A percentile compares a stretch with the other conserved stretches of the same genome.
Conservation (phyloP, 2,113 vertebrate genomes). For the Machaerirhynchus nigripectus region DNA sequence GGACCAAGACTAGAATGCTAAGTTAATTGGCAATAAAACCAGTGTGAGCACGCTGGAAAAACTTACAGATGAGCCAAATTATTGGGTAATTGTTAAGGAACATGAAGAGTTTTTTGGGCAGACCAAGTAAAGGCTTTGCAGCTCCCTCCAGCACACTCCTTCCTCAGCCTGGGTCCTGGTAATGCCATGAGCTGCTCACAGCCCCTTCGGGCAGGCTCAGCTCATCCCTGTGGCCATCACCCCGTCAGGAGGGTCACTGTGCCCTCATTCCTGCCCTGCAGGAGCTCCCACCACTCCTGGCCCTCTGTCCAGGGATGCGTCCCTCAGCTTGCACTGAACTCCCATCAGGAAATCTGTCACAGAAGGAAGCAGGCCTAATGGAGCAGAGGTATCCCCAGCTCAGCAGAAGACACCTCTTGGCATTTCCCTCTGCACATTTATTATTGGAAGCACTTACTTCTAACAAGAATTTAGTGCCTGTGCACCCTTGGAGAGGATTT, state of each 20-base stretch:
- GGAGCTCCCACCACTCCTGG: neutral
- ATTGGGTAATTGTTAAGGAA: neutral
- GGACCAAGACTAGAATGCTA: neutral
- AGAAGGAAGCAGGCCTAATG: neutral
- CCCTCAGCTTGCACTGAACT: neutral
- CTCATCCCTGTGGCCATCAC: neutral
- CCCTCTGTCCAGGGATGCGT: neutral
- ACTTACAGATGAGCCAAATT: neutral
- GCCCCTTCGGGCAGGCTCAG: neutral
- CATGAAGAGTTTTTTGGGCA: neutral
- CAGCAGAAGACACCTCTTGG: neutral
- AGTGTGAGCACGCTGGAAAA: neutral
- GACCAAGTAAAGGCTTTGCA: neutral
- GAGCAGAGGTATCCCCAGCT: neutral
- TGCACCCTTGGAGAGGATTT: neutral
- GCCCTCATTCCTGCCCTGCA: neutral
- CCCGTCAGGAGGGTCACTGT: neutral
- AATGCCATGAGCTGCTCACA: neutral
- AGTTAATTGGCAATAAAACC: conserved; percentile 18
- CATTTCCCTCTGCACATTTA: neutral
- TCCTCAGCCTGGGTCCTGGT: neutral
- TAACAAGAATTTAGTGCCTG: neutral
- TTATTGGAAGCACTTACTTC: neutral
- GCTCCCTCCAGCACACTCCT: neutral
- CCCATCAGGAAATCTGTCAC: fast-evolving